Evolutionary conservation across 1,140 invertebrate genomes (phyloP), one percentile per base, ranked within the genome.

Genomic region (Drosophila subpulchrella): DNA sequence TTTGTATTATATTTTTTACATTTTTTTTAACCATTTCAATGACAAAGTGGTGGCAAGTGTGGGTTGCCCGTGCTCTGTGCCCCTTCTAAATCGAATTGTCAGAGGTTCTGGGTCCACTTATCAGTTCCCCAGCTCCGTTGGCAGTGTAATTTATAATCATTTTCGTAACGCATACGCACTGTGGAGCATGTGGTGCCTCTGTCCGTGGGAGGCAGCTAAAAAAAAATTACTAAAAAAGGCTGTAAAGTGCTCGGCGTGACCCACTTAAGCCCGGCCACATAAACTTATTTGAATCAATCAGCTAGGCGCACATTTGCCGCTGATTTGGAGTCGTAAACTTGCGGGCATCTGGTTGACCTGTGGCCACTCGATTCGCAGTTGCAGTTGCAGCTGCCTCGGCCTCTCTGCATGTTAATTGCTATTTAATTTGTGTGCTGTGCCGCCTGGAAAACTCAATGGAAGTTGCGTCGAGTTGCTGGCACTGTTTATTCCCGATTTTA

Each of bases 221-320:
- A 48, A 47, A 48, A n/a, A 2, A 13, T 4, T 20, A 46, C 15
- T 10, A n/a, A 48, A 56, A 80, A 78, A 70, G 62, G 78, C 75
- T 70, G 75, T 46, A 83, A 82, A 67, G 62, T 55, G 57, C 79
- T 81, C 62, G 46, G 44, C 67, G 42, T 71, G 67, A 71, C 67
- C 67, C 66, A 71, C 67, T 46, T 70, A 62, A 10, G 24, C 38
- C 41, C 53, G 24, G 46, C 32, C 36, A 66, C 57, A 68, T 65
- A 65, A 80, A 78, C 77, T 74, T 75, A 89, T 86, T 86, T 75
- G 84, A 86, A 86, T 86, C 83, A 86, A 86, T 86, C 79, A 86
- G 84, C 79, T 66, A 78, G 48, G 75, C 70, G 59, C 83, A 88
- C 83, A 86, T 86, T 86, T 88, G 71, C 78, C 78, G 79, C 79